Evolutionary conservation across 2,113 vertebrate genomes (phyloP), one percentile per base, ranked within the genome.

Genomic region (Dasyprocta punctata): DNA sequence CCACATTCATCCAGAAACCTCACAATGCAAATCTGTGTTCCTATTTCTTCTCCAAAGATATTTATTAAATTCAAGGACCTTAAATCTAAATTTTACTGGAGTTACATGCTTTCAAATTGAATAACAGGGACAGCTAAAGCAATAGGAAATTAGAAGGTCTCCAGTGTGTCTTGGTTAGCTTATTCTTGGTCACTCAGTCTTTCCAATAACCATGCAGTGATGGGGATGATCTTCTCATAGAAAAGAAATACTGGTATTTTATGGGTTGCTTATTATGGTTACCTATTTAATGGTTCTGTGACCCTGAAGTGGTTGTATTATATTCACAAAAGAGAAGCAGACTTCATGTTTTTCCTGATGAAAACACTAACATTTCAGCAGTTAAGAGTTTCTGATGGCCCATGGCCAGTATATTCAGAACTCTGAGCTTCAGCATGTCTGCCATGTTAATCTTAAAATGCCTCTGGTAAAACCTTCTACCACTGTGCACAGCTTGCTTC

Each of bases 1-100:
- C 75, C 69, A 63, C 5, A 36, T n/a, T 94, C 86, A 97, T 67
- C 9, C 36, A 92, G 52, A 94, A 96, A 92, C 65, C 36, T 84
- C 65, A 67, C 10, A 80, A 60, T 38, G 44, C 12, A 90, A 54
- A 49, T 90, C 56, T 81, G 5, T 2, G 26, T 92, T 63, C 17
- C 5, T 86, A 94, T 83, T 96, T 56, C 7, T 49, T 11, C 44
- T 92, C 52, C 22, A 52, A 84, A 89, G 16, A n/a, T 91, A 58
- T 88, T 88, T 85, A n/a, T 87, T 82, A 82, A 90, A 78, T 86
- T 90, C 77, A 33, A 92, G 36, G 7, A 3, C 61, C 80, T 81
- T 38, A 89, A 75, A 90, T 44, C 67, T 61, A 90, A 96, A 94
- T 92, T 85, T 44, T 60, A 54, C 33, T 80, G 56, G 30, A 88